Conservation (phyloP, 2,797 vertebrate genomes). For the Eospalax fontanierii region DNA sequence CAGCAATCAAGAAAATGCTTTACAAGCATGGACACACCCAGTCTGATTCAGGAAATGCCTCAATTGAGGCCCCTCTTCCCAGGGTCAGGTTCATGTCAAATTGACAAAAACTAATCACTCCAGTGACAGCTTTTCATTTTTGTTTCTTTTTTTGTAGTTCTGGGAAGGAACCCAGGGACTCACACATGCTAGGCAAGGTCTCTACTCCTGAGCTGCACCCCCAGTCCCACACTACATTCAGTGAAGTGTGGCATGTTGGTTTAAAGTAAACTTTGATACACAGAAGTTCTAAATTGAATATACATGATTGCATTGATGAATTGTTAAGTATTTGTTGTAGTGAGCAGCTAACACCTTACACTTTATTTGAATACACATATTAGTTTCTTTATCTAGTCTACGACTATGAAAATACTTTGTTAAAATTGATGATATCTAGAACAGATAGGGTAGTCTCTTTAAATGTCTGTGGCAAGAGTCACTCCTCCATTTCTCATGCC, state of each 20-base stretch:
- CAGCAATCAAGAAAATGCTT: too few species aligned
- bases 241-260: slow-evolving; percentile 38
- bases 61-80: too few species aligned
- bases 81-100: too few species aligned
- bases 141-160: neutral
- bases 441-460: slow-evolving; percentile 18
- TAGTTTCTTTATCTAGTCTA: slow-evolving; percentile 18
- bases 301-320: neutral
- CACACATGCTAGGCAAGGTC: too few species aligned
- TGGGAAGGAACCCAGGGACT: neutral
- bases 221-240: neutral
- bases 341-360: neutral
- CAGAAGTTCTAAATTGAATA: neutral
- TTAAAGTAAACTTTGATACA: slow-evolving; percentile 8
- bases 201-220: neutral
- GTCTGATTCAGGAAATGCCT: too few species aligned
- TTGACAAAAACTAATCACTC: too few species aligned
- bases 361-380: neutral
- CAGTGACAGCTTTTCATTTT: too few species aligned
- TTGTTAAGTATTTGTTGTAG: neutral
- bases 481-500: neutral
- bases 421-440: slow-evolving; percentile 44
- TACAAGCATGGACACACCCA: too few species aligned
- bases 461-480: slow-evolving; percentile 8
- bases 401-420: slow-evolving; percentile 9